Evolutionary conservation across 2,888 invertebrate genomes (phyloP).

Genomic region (Athalia circularis): DNA sequence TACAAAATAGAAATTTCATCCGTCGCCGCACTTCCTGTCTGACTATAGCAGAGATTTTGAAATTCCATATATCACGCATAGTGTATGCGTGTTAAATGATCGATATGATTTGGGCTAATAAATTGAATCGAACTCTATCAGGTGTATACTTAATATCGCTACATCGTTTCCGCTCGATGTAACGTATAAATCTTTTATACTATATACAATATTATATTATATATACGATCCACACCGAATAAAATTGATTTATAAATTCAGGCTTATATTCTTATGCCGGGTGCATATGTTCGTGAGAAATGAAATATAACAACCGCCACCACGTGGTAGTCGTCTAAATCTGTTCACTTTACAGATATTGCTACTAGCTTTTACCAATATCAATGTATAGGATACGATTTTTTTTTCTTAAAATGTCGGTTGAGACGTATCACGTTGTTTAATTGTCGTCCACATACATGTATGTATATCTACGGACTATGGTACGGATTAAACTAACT

Average conservation of each 20-base stretch:
- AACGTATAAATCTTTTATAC: slow-evolving; percentile 1
- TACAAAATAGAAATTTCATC: background rate
- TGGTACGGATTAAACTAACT: slow-evolving; percentile 23
- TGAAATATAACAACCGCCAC: background rate
- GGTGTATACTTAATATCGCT: background rate
- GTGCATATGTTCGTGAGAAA: background rate
- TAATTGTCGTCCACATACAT: too few species aligned
- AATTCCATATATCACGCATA: background rate
- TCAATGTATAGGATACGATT: too few species aligned
- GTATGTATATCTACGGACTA: too few species aligned
- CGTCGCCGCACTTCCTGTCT: too few species aligned
- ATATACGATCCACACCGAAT: background rate
- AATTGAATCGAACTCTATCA: background rate
- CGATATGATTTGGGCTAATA: background rate
- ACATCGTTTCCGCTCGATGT: background rate
- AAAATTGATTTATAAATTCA: slow-evolving; percentile 33
- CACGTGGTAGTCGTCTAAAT: slow-evolving; percentile 1
- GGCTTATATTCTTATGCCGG: background rate
- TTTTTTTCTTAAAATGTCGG: too few species aligned
- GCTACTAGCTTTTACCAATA: too few species aligned
- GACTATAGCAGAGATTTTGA: too few species aligned
- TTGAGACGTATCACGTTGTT: too few species aligned
- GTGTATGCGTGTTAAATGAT: background rate
- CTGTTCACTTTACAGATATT: background rate
- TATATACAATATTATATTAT: too few species aligned